Base-by-base conservation (phyloP, 1,140 invertebrate genomes). In the Drosophila parabipectinata region DNA sequence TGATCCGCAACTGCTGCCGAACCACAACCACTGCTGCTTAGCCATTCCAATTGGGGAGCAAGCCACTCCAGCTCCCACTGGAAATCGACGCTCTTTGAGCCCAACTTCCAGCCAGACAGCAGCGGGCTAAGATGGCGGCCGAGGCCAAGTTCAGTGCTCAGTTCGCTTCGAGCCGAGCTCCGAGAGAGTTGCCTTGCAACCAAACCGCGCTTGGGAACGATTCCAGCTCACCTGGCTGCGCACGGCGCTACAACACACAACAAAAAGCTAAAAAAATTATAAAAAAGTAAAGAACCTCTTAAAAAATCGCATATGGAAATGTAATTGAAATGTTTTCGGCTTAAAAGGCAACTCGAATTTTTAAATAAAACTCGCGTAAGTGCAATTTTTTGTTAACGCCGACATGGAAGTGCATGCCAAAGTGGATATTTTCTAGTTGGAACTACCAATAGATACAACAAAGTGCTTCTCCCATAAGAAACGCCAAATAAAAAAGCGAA, bases 61-160 rank as follows among this genome's bases (percentile, higher is more conserved):
- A 1, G 45, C 28, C 18, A 14, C 12, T 28, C 14, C 12, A 18
- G 26, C 10, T 53, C 37, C 26, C 24, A 59, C 54, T 81, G 79
- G 78, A 77, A 73, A 8, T 30, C 28, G 12, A 34, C 50, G 28
- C 68, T 83, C 79, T 54, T 54, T 34, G 6, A 10, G 14, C 37
- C 3, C n/a, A 9, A 12, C 37, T 82, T 75, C 69, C 79, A 81
- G 26, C 4, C 26, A 28, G 26, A 63, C 79, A 37, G 34, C 57
- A 72, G 72, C 68, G 72, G 75, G 55, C 85, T 87, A 91, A 91
- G 84, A 91, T 91, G 90, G 90, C 90, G 89, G 76, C 90, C 80
- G 81, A 87, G 85, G 89, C 89, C 89, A 89, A 91, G 90, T 91
- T 91, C 89, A 88, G 83, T 59, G 41, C 41, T 88, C 83, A 88